These are phyloP conservation scores for Nyctalus aviator DNA, from an alignment of 2,797 vertebrate genomes.

Conservation along the genomic window DNA sequence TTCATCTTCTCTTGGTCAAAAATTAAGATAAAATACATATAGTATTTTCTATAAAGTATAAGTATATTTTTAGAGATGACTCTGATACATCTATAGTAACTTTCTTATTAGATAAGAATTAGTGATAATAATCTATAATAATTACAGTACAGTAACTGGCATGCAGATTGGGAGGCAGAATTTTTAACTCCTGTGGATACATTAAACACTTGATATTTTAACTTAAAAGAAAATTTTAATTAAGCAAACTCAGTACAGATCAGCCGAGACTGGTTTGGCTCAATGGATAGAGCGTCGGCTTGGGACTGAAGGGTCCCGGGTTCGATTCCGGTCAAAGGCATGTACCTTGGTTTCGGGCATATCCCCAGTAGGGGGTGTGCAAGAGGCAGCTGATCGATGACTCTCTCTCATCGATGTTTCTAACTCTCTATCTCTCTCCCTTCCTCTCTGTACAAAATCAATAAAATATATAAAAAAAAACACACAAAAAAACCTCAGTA, in stretches of 20 bases:
- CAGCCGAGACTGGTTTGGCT: slow-evolving; percentile 19
- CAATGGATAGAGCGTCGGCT: too few relatives aligned
- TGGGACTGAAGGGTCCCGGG: too few relatives aligned
- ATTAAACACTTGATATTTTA: slow-evolving; percentile 48
- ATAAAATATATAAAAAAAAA: too few relatives aligned
- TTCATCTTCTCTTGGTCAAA: slow-evolving; percentile 47
- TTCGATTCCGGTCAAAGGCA: too few relatives aligned
- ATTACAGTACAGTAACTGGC: not conserved
- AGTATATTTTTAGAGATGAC: slow-evolving; percentile 53
- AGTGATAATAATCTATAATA: slow-evolving; percentile 13
- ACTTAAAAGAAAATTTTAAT: slow-evolving; percentile 52
- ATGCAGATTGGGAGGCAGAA: not conserved
- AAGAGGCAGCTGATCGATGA: too few relatives aligned
- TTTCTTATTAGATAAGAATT: slow-evolving; percentile 32
- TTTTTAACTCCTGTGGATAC: not conserved
- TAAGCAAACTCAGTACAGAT: slow-evolving; percentile 36
- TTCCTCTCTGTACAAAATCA: too few relatives aligned
- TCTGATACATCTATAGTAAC: slow-evolving; percentile 9
- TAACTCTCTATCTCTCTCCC: too few relatives aligned
- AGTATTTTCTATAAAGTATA: slow-evolving; percentile 16
- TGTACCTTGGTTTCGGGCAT: too few relatives aligned
- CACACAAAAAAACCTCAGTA: too few relatives aligned
- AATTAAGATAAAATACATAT: slow-evolving; percentile 11
- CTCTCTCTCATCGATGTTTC: too few relatives aligned
- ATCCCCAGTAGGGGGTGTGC: too few relatives aligned